phyloP scores from a whole-genome alignment of 2,113 vertebrate species.

The Furnarius figulus region DNA sequence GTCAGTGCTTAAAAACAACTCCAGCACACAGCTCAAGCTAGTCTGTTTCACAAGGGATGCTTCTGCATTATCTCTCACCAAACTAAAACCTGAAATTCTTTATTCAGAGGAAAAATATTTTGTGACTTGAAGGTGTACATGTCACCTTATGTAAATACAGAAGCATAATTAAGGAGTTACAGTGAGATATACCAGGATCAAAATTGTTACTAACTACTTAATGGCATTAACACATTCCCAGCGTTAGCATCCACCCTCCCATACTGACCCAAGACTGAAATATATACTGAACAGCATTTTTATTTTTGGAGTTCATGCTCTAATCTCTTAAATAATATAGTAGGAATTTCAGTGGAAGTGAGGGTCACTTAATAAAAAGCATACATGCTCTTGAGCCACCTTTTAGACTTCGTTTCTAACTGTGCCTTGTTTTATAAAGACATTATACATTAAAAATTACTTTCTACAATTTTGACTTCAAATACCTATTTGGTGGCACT shows the following conservation, averaged over 20 bases:
- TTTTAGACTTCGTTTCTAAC: not conserved
- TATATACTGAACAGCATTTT: not conserved
- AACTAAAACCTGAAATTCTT: not conserved
- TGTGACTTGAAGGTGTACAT: not conserved
- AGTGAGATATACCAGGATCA: not conserved
- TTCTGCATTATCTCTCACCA: not conserved
- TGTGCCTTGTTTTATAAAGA: not conserved
- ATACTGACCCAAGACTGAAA: not conserved
- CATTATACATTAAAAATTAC: not conserved
- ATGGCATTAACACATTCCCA: not conserved
- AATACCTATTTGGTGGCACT: not conserved
- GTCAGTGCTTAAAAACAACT: not conserved
- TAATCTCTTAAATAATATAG: not conserved
- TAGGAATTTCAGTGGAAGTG: not conserved
- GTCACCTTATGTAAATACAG: not conserved
- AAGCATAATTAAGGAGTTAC: not conserved
- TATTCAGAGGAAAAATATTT: not conserved
- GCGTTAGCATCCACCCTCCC: not conserved
- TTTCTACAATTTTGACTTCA: not conserved
- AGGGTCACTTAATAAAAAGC: rapidly evolving
- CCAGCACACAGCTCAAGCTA: not conserved
- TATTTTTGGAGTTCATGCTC: not conserved
- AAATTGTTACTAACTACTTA: not conserved
- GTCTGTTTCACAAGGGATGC: not conserved
- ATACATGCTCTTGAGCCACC: rapidly evolving